Conservation (phyloP, 2,888 invertebrate species). For the Uloborus plumipes region DNA sequence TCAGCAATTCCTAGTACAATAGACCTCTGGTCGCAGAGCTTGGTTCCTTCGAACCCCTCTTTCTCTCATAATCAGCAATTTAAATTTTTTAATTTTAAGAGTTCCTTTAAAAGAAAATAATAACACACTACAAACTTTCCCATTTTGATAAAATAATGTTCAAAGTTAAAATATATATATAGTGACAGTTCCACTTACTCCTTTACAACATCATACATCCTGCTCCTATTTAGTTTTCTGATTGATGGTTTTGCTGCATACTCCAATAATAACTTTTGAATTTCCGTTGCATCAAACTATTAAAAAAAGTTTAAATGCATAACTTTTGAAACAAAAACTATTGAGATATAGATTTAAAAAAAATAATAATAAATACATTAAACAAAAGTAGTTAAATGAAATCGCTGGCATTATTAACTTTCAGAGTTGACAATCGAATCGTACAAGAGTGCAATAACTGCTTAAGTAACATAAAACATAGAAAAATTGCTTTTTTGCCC, state of each 20-base stretch:
- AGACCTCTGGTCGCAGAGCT: too few species aligned
- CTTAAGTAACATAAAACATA: too few species aligned
- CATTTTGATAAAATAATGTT: too few species aligned
- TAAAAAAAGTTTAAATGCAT: background rate
- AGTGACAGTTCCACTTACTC: conserved; percentile 13
- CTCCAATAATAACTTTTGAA: conserved; percentile 35
- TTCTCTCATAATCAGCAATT: too few species aligned
- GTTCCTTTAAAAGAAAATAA: too few species aligned
- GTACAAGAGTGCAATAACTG: background rate
- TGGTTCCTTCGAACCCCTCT: too few species aligned
- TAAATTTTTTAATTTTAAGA: too few species aligned
- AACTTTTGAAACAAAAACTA: background rate
- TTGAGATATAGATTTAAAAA: background rate
- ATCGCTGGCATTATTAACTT: background rate
- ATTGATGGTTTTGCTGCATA: conserved; percentile 23
- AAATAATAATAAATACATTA: background rate
- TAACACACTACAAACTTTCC: too few species aligned
- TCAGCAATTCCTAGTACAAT: too few species aligned
- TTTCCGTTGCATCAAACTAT: conserved; percentile 25
- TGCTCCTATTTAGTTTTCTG: conserved; percentile 24
- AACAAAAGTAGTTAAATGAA: background rate
- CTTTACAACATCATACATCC: conserved; percentile 24
- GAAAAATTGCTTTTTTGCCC: too few species aligned
- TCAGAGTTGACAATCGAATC: background rate
- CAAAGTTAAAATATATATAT: background rate